These are phyloP conservation scores for Spinibarbus caldwelli DNA, from an alignment of 2,797 vertebrate species.

Conservation along the genomic window DNA sequence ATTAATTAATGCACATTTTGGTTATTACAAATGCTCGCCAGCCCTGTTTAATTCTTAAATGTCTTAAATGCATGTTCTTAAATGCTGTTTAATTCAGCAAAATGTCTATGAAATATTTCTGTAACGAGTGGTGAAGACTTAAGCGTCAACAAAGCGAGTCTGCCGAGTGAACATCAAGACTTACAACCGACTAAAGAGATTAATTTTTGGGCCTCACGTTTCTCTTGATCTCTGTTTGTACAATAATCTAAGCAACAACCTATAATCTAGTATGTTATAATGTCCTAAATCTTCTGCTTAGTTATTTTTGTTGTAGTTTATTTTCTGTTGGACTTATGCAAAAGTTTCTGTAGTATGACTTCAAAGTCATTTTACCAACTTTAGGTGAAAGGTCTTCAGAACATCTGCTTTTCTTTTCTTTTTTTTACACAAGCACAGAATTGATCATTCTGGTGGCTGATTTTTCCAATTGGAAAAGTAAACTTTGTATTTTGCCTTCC, in stretches of 20 bases:
- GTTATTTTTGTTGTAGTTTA: background rate
- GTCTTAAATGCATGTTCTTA: too few relatives aligned
- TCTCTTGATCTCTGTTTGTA: conserved; percentile 55
- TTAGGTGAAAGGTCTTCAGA: conserved; percentile 26
- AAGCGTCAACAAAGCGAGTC: conserved; percentile 65
- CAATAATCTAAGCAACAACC: too few relatives aligned
- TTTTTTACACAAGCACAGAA: conserved; percentile 48
- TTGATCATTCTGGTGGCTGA: conserved; percentile 57
- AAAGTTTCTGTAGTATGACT: conserved; percentile 23
- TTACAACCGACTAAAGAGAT: conserved; percentile 76
- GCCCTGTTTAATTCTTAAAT: conserved; percentile 35
- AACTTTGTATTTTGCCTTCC: conserved; percentile 59
- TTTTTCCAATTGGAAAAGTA: conserved; percentile 63
- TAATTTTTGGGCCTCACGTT: conserved; percentile 71
- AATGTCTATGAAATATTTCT: background rate
- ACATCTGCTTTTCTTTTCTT: conserved; percentile 55
- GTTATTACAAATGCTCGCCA: conserved; percentile 12
- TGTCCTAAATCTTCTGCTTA: background rate
- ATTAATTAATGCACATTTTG: conserved; percentile 53
- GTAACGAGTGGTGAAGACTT: conserved; percentile 15
- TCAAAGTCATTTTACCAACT: background rate
- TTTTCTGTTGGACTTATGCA: background rate
- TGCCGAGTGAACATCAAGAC: conserved; percentile 74
- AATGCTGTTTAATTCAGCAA: too few relatives aligned
- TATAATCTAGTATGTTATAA: background rate